Conservation (phyloP, 1,140 invertebrate genomes). For the Drosophila seguyi region DNA sequence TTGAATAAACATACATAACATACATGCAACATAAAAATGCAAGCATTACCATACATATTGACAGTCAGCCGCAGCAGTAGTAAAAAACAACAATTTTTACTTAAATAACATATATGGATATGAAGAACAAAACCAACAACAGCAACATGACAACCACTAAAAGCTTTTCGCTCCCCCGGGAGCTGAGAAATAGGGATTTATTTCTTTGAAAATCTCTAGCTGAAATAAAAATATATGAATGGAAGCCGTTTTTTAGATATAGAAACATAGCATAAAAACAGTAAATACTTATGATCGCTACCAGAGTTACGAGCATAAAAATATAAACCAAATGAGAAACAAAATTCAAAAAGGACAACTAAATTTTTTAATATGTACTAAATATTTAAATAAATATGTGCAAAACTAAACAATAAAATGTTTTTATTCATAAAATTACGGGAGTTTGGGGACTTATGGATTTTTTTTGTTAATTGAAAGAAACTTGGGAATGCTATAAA, state of each 20-base stretch:
- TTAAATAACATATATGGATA: slow-evolving; percentile 55
- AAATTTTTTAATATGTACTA: slow-evolving; percentile 79
- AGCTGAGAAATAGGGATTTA: slow-evolving; percentile 27
- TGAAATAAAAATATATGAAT: slow-evolving; percentile 38
- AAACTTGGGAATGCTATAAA: too few relatives aligned
- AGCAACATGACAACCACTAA: slow-evolving; percentile 62
- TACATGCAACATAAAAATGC: slow-evolving; percentile 54
- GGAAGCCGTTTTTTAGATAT: slow-evolving; percentile 62
- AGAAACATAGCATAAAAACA: slow-evolving; percentile 69
- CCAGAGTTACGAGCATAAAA: slow-evolving; percentile 58
- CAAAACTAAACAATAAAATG: slow-evolving; percentile 48
- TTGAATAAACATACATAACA: slow-evolving; percentile 71
- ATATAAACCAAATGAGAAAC: slow-evolving; percentile 40
- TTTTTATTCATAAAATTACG: not conserved
- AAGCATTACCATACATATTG: slow-evolving; percentile 42
- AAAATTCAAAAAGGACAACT: slow-evolving; percentile 48
- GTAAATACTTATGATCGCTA: slow-evolving; percentile 73
- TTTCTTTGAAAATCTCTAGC: slow-evolving; percentile 16
- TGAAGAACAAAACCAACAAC: slow-evolving; percentile 38
- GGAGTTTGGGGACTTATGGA: too few relatives aligned
- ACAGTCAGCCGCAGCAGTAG: slow-evolving; percentile 42
- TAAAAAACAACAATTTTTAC: slow-evolving; percentile 50
- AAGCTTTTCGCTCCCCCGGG: slow-evolving; percentile 57
- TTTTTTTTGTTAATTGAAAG: too few relatives aligned
- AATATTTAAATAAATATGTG: slow-evolving; percentile 79